Evolutionary conservation across 2,113 vertebrate species (phyloP), one percentile per base, ranked within the genome.

Genomic region (Neomonachus schauinslandi): DNA sequence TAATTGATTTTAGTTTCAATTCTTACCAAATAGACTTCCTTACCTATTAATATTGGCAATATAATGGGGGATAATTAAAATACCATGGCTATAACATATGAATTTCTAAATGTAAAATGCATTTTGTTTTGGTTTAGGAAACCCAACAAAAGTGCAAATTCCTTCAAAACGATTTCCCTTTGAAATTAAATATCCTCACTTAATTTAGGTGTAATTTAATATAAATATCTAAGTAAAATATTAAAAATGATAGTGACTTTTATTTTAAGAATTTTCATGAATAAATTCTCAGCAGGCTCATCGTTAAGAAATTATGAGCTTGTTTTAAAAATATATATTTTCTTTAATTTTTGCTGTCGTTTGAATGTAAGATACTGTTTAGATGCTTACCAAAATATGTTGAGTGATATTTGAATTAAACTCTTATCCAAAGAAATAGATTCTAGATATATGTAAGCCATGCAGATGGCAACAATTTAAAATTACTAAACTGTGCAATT

Each of bases 351-450:
- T 71, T 26, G 7, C 84, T 55, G 13, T 13, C 51, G 19, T 79
- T 93, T 91, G 86, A 94, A 79, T 63, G 1, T 28, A 92, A 93
- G 18, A 79, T 53, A 31, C 15, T 91, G 15, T 69, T 96, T 80
- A 83, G 13, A 28, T 74, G 4, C 21, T 84, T 14, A 49, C 7
- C 24, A 74, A 80, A 95, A 63, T 72, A 87, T 14, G 39, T 24
- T 61, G 16, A 92, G 77, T 91, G 21, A 26, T 92, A 76, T 91
- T 65, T 90, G 9, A 96, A 84, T 87, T 91, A 80, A 89, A 85
- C 22, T 49, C 6, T 49, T 89, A 53, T 65, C 19, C 4, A 57
- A 51, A 81, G 15, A 96, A 55, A 88, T 28, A 61, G 15, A 74
- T n/a, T 90, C 24, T 95, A 65, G 9, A 72, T 31, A 82, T 46